Percentiles rank a stretch among this genome's conserved stretches.
phyloP scores from a whole-genome alignment of 2,797 vertebrate genomes.

The Monodelphis domestica region DNA sequence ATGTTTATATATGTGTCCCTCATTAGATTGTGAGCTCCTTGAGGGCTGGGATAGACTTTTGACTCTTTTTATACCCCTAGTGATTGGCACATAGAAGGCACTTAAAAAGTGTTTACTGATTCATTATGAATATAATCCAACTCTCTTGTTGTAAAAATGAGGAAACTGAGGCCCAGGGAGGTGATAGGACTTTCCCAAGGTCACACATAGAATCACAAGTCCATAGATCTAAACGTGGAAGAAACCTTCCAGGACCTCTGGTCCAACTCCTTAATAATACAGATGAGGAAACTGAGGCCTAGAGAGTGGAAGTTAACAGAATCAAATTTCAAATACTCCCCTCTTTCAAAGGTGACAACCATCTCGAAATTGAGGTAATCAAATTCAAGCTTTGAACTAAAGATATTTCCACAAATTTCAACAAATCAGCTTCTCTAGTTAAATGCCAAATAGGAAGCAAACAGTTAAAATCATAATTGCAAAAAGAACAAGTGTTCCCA shows the following conservation, averaged over 20 bases:
- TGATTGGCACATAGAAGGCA: neutral
- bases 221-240: neutral
- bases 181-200: neutral
- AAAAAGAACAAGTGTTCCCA: neutral
- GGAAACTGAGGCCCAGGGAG: neutral
- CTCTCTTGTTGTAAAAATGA: neutral
- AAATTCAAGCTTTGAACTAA: slow-evolving; percentile 9
- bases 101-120: neutral
- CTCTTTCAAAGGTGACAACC: slow-evolving; percentile 17
- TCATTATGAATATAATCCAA: neutral
- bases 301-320: neutral
- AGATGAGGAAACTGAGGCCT: neutral
- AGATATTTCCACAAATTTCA: neutral
- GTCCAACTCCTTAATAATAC: neutral
- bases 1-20: neutral
- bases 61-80: neutral
- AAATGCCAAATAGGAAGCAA: slow-evolving; percentile 25
- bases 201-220: neutral
- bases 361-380: slow-evolving; percentile 9
- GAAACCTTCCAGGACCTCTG: neutral
- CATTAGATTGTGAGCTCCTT: neutral
- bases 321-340: slow-evolving; percentile 14
- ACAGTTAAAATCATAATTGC: neutral
- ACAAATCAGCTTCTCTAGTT: slow-evolving; percentile 3
- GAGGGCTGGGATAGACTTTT: neutral